A percentile compares a stretch with the other conserved stretches of the same genome.
phyloP scores from a whole-genome alignment of 2,888 invertebrate genomes.

The Mythimna ferrago region DNA sequence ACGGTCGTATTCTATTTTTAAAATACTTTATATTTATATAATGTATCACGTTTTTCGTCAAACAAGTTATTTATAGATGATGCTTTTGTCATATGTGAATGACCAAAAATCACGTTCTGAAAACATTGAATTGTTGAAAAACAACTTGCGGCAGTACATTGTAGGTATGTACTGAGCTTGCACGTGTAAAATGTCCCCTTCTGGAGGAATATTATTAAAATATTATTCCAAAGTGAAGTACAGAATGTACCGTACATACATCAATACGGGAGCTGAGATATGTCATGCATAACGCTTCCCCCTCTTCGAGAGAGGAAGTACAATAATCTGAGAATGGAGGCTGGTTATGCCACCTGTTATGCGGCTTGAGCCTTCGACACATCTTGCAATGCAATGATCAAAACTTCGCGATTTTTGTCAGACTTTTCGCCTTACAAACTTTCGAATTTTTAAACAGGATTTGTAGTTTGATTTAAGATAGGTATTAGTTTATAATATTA shows the following conservation, averaged over 20 bases:
- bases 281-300: conserved; percentile 54
- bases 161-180: background rate
- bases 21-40: conserved; percentile 4
- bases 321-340: conserved; percentile 54
- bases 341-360: conserved; percentile 51
- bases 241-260: conserved; percentile 14
- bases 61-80: conserved; percentile 4
- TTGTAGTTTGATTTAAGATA: background rate
- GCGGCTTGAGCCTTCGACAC: conserved; percentile 18
- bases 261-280: conserved; percentile 49
- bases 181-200: conserved; percentile 37
- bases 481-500: background rate
- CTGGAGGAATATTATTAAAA: conserved; percentile 36
- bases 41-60: conserved; percentile 17
- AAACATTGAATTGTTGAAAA: conserved; percentile 6
- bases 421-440: background rate
- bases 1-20: conserved; percentile 41
- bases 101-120: conserved; percentile 4
- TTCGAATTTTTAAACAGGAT: background rate
- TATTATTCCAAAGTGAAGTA: conserved; percentile 25
- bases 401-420: conserved; percentile 16
- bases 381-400: conserved; percentile 30
- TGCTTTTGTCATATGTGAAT: background rate
- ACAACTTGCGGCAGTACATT: background rate
- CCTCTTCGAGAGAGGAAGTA: conserved; percentile 42